phyloP scores from a whole-genome alignment of 2,888 invertebrate species.

The Ceramica pisi region DNA sequence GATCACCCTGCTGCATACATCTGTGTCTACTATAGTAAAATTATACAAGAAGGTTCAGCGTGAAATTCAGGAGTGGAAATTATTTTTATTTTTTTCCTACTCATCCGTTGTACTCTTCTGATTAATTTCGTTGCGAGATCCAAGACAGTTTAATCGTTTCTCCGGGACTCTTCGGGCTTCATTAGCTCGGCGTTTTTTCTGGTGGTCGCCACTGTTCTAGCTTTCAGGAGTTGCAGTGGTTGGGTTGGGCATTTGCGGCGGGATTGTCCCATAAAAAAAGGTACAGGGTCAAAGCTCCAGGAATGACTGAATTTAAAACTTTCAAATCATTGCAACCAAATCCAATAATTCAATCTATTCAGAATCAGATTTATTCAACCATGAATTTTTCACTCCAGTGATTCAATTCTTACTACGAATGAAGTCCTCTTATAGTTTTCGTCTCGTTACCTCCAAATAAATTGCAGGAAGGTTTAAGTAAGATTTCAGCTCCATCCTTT shows the following conservation, averaged over 20 bases:
- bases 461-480: conserved; percentile 7
- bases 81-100: too few relatives aligned
- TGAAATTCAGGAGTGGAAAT: too few relatives aligned
- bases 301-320: conserved; percentile 14
- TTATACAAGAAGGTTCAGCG: background rate
- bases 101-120: too few relatives aligned
- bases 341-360: conserved; percentile 19
- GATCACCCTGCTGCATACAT: too few relatives aligned
- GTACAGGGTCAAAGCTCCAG: background rate
- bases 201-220: too few relatives aligned
- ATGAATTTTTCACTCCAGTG: conserved; percentile 40
- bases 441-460: conserved; percentile 20
- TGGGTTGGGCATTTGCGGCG: too few relatives aligned
- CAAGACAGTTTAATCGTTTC: too few relatives aligned
- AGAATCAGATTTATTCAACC: conserved; percentile 7
- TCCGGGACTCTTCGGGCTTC: too few relatives aligned
- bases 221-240: too few relatives aligned
- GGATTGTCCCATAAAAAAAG: too few relatives aligned
- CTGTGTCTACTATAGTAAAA: background rate
- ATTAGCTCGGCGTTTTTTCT: too few relatives aligned
- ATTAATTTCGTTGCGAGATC: too few relatives aligned
- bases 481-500: background rate
- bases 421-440: conserved; percentile 10
- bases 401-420: conserved; percentile 31
- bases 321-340: conserved; percentile 7